A percentile compares a stretch with the other conserved stretches of the same genome.
Evolutionary conservation across 2,113 vertebrate genomes (phyloP).

Genomic region (Pterocles orientalis): DNA sequence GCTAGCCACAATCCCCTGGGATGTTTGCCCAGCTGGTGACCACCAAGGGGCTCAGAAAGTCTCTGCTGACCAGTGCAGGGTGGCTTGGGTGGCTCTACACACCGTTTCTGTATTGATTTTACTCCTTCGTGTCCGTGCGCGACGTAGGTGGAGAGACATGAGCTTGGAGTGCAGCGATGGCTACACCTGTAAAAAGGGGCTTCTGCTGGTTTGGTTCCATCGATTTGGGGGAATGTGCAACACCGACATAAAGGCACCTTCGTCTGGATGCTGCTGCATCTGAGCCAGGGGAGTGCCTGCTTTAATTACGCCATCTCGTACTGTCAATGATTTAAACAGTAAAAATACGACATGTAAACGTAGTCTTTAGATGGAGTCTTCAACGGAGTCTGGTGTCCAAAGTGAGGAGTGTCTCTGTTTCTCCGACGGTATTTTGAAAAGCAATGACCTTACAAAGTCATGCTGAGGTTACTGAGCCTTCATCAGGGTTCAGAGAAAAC

Average conservation of each 20-base stretch:
- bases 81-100: not conserved
- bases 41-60: not conserved
- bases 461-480: not conserved
- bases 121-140: fast-evolving
- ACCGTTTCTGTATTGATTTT: not conserved
- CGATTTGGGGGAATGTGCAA: not conserved
- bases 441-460: not conserved
- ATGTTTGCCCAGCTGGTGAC: not conserved
- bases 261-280: not conserved
- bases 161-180: not conserved
- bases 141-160: not conserved
- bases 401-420: not conserved
- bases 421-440: not conserved
- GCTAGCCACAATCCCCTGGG: not conserved
- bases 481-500: not conserved
- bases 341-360: not conserved
- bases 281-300: not conserved
- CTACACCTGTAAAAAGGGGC: not conserved
- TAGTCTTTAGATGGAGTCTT: not conserved
- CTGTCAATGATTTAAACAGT: not conserved
- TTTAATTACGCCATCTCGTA: not conserved
- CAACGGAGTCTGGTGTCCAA: not conserved
- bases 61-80: not conserved
- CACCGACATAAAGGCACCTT: not conserved
- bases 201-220: not conserved